Conservation (phyloP, 2,797 vertebrate genomes). For the Acrossocheilus fasciatus region DNA sequence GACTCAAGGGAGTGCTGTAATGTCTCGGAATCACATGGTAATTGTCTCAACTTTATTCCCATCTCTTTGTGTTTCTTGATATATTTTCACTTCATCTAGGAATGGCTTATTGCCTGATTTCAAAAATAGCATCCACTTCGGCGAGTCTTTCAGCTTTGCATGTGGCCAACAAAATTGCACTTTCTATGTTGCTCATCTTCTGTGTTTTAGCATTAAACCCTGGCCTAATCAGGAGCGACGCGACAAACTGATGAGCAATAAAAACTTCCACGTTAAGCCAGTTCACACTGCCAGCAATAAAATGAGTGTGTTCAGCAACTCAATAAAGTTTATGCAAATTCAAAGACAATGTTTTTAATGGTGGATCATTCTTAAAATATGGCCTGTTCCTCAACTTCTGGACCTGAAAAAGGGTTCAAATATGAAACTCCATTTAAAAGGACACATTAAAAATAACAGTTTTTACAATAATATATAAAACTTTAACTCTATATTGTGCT, state of each 20-base stretch:
- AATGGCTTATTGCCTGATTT: conserved; percentile 24
- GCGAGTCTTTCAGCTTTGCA: conserved; percentile 1
- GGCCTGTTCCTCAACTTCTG: not conserved
- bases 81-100: conserved; percentile 28
- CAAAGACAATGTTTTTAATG: not conserved
- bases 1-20: conserved; percentile 56
- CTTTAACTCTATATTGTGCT: not conserved
- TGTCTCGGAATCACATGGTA: conserved; percentile 48
- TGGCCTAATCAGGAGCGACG: not conserved
- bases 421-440: not conserved
- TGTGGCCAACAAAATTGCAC: not conserved
- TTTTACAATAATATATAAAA: not conserved
- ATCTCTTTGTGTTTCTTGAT: conserved; percentile 10
- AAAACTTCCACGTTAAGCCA: not conserved
- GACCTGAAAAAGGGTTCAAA: not conserved
- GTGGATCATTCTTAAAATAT: not conserved
- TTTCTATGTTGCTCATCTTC: conserved; percentile 12
- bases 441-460: not conserved
- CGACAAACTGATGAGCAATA: not conserved
- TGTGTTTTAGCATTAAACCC: conserved; percentile 18
- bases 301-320: not conserved
- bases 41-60: conserved; percentile 24
- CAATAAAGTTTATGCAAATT: not conserved
- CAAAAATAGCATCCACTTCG: not conserved
- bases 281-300: not conserved